Evolutionary conservation across 2,797 vertebrate species (phyloP), one percentile per base, ranked within the genome.

Genomic region (Premnoplex brunnescens): DNA sequence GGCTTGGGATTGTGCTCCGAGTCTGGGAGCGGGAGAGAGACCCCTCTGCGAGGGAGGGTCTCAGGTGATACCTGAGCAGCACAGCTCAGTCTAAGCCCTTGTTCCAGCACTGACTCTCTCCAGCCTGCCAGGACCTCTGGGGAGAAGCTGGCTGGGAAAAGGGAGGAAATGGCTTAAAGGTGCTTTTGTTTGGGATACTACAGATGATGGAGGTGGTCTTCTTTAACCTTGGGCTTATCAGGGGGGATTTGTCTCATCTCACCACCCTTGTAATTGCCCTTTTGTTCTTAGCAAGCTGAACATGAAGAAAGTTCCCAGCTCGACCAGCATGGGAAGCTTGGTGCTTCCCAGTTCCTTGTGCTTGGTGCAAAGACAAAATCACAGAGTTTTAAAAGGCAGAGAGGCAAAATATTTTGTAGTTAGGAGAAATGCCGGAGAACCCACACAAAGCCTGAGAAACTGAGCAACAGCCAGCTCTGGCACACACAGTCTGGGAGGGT

Each of bases 361-460:
- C 69, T 30, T 3, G 16, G 12, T 84, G 77, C 44, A 74, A 88
- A 82, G 74, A 36, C n/a, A 78, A n/a, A 86, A 67, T 7, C 59
- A 6, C 5, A 0, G 55, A 72, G 63, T 79, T 92, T 81, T 15
- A 36, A 52, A 73, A 79, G 76, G 58, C 60, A 69, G 59, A 39
- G 36, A 92, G 51, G 41, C 37, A 34, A 49, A 34, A 75, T 79
- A 51, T 88, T 86, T 86, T 69, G 27, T 49, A 82, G 76, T 79
- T 73, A n/a, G 43, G 28, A 94, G 63, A 84, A 88, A 93, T 10
- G 80, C 74, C 79, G 83, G 77, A 54, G 88, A 97, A 85, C 95
- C 91, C 91, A 88, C 96, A 93, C 88, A 90, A 60, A 88, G 63
- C 48, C 88, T 67, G 89, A 85, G 83, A 49, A 95, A 74, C 71